Conservation (phyloP, 2,113 vertebrate genomes). For the Pygoscelis antarcticus region DNA sequence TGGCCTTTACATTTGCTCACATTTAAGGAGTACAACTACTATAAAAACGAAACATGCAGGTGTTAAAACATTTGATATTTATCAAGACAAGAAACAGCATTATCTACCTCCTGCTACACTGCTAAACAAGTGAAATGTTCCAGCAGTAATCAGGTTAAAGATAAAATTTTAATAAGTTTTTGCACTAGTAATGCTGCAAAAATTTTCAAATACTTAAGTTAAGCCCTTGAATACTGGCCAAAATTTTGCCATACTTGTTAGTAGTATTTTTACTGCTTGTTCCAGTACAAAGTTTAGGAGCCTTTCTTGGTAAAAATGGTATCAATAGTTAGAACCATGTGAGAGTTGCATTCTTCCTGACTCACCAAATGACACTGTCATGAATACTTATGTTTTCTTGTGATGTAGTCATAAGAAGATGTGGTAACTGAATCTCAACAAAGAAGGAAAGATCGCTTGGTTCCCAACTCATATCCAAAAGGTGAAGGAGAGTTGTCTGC, state of each 20-base stretch:
- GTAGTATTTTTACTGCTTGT: not conserved
- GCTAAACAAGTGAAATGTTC: not conserved
- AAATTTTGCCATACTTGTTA: not conserved
- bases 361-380: slow-evolving; percentile 91
- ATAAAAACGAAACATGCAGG: not conserved
- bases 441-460: slow-evolving; percentile 89
- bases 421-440: slow-evolving; percentile 86
- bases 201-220: not conserved
- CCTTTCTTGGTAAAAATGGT: not conserved
- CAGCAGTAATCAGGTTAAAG: not conserved
- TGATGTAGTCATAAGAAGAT: slow-evolving; percentile 89
- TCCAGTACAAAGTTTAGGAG: not conserved
- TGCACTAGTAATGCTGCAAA: not conserved
- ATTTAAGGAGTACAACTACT: not conserved
- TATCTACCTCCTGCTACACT: not conserved
- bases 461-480: slow-evolving; percentile 95
- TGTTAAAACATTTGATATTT: not conserved
- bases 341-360: not conserved
- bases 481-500: slow-evolving; percentile 91
- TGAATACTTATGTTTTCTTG: slow-evolving; percentile 96
- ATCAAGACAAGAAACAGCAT: not conserved
- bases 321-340: too few species aligned
- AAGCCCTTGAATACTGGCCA: not conserved
- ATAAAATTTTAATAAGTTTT: not conserved
- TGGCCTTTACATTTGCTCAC: not conserved